Evolutionary conservation across 2,797 vertebrate genomes (phyloP).

Genomic region (Enteromius mattozi): DNA sequence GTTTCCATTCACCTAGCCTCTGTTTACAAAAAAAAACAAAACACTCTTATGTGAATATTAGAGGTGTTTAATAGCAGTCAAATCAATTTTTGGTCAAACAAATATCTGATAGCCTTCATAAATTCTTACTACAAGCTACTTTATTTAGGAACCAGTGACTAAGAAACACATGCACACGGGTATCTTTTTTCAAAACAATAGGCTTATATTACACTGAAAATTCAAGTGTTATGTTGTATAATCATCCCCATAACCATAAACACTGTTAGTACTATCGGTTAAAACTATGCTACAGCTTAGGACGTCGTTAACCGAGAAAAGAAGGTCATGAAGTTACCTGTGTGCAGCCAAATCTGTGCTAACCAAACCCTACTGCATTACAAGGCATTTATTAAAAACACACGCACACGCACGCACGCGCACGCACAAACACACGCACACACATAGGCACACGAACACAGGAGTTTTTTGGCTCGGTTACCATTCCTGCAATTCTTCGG

Average conservation of each 20-base stretch:
- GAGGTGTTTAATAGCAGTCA: not conserved
- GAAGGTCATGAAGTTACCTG: not conserved
- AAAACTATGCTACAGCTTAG: not conserved
- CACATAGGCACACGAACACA: not conserved
- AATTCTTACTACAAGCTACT: not conserved
- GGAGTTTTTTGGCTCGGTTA: not conserved
- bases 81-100: not conserved
- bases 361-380: not conserved
- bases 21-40: not conserved
- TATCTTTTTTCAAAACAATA: not conserved
- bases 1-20: no score
- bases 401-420: fast-evolving
- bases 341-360: not conserved
- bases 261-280: not conserved
- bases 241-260: not conserved
- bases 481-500: not conserved
- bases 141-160: no score
- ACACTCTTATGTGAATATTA: not conserved
- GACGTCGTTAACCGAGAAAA: not conserved
- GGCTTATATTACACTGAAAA: not conserved
- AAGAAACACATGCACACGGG: not conserved
- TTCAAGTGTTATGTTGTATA: not conserved
- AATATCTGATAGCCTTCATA: not conserved
- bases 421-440: no score
- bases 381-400: not conserved